A percentile compares a stretch with the other conserved stretches of the same genome.
Conservation (phyloP, 2,113 vertebrate genomes). For the Apteryx mantelli region DNA sequence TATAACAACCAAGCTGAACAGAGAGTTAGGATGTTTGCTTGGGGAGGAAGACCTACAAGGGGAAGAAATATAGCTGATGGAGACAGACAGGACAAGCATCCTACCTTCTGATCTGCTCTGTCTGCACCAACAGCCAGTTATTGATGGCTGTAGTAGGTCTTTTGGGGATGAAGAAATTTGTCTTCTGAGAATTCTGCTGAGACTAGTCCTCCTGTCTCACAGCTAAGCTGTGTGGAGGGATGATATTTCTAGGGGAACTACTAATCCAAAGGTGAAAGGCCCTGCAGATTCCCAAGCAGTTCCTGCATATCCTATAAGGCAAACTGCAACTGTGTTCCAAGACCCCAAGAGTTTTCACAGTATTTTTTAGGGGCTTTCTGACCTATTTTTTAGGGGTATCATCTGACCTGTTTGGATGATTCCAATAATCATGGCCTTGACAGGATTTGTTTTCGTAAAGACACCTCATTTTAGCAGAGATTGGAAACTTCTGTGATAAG, state of each 20-base stretch:
- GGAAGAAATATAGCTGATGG: not conserved
- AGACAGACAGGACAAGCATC: not conserved
- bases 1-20: not conserved
- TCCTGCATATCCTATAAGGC: not conserved
- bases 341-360: not conserved
- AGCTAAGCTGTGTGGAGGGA: too few relatives aligned
- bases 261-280: not conserved
- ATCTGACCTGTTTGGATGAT: not conserved
- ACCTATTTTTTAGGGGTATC: not conserved
- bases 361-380: not conserved
- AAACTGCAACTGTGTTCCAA: rapidly evolving
- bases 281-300: not conserved
- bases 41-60: not conserved
- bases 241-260: too few relatives aligned
- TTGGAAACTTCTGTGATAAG: not conserved
- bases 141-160: not conserved
- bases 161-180: not conserved
- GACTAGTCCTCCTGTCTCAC: not conserved
- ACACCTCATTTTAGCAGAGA: not conserved
- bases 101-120: not conserved
- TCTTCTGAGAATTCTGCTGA: not conserved
- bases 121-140: not conserved
- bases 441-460: not conserved
- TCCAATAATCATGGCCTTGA: not conserved
- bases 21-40: not conserved